Evolutionary conservation across 2,797 vertebrate genomes (phyloP), one percentile per base, ranked within the genome.

Genomic region (Bryconaethiops microstoma): DNA sequence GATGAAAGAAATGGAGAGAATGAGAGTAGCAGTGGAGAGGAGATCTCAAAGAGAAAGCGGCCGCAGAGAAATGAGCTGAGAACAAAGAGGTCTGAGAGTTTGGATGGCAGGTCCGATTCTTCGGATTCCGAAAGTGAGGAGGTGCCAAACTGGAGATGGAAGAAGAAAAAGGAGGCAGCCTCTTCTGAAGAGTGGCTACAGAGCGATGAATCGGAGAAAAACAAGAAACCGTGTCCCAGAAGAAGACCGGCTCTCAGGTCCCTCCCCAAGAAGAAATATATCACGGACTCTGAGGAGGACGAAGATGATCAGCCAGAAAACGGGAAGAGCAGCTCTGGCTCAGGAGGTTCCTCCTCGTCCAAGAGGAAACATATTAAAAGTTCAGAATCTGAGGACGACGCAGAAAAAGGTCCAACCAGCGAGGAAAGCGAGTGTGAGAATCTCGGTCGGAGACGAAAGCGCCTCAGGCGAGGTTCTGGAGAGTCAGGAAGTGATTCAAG

Each of bases 211-310:
- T 92, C 89, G 0, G 90, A 91, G 35, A 82, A 86, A 13, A 81
- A 88, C 0, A 2, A 84, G n/a, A 80, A 59, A 57, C 13, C 35
- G 0, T 73, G 45, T 8, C 86, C 89, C 2, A 90, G 73, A 23
- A 89, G 91, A 74, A 83, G 88, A 13, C 81, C 71, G 29, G 79
- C 72, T 50, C 91, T 94, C 59, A 82, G 94, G 82, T 81, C 85
- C 12, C 86, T 92, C 16, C 91, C 93, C 21, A 94, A 94, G 87
- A 95, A 93, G 90, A 95, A 91, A 77, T 94, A 94, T 83, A 89
- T 89, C 70, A 90, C 88, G 5, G 92, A 94, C 83, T 94, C 94
- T 0, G 94, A 94, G 76, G 94, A 94, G 21, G 93, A 94, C 0
- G 88, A 72, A 19, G 83, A 79, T 52, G 57, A 39, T 0, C 86